Conservation (phyloP, 1,140 invertebrate genomes). For the Bombus confusus region DNA sequence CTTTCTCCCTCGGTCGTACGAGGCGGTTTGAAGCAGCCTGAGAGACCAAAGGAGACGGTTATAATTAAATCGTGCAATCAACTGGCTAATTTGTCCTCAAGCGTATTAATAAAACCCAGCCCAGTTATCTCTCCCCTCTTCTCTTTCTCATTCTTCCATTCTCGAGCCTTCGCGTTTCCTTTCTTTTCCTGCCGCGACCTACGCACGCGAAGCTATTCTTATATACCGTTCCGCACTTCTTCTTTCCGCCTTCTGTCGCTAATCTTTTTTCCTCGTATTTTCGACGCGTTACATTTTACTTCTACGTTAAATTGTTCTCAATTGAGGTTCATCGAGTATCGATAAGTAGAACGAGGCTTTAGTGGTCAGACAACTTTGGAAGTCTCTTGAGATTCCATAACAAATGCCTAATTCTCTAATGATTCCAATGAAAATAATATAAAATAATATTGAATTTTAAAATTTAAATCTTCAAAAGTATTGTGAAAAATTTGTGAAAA, state of each 20-base stretch:
- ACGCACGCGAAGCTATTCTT: conserved; percentile 63
- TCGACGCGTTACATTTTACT: conserved; percentile 33
- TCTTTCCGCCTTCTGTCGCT: conserved; percentile 19
- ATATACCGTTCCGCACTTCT: conserved; percentile 57
- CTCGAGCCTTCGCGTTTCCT: neutral
- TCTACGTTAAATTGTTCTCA: neutral
- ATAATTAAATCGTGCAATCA: conserved; percentile 82
- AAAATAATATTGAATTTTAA: no score
- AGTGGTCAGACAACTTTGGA: neutral
- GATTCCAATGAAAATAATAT: no score
- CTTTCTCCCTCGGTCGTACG: conserved; percentile 22
- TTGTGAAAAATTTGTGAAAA: no score
- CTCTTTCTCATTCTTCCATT: neutral
- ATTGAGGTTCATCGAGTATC: neutral
- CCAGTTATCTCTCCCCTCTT: conserved; percentile 62
- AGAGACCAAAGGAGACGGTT: conserved; percentile 65
- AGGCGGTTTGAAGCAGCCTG: conserved; percentile 52
- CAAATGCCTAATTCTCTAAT: no score
- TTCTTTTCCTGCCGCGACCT: conserved; percentile 45
- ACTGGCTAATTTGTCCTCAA: conserved; percentile 81
- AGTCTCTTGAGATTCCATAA: no score
- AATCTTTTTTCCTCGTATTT: conserved; percentile 44
- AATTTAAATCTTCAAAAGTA: no score
- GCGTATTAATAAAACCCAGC: conserved; percentile 80
- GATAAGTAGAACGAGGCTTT: neutral